A percentile compares a stretch with the other conserved stretches of the same genome.
Conservation (phyloP, 2,113 vertebrate species). For the Polypterus senegalus region DNA sequence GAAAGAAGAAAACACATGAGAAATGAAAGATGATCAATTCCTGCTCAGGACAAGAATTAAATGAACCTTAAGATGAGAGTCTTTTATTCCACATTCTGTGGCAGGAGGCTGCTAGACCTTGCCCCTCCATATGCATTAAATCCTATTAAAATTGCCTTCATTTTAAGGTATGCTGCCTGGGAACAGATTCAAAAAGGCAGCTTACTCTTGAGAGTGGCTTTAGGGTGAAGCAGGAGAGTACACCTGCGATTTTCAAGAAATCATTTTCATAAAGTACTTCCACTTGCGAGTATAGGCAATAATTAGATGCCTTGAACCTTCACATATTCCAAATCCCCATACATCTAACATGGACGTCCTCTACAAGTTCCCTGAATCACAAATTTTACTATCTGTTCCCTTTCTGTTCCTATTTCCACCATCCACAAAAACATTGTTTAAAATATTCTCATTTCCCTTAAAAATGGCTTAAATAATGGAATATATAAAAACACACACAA, state of each 20-base stretch:
- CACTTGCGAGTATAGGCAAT: conserved; percentile 24
- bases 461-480: too few relatives aligned
- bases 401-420: too few relatives aligned
- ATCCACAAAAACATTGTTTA: too few relatives aligned
- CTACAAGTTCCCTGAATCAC: too few relatives aligned
- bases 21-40: conserved; percentile 22
- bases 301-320: conserved; percentile 16
- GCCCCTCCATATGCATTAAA: conserved; percentile 33
- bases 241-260: conserved; percentile 20
- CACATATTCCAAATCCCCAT: too few relatives aligned
- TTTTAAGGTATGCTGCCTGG: conserved; percentile 21
- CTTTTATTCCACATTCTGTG: conserved; percentile 22
- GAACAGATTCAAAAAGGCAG: conserved; percentile 26
- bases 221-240: conserved; percentile 23
- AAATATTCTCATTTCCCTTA: too few relatives aligned
- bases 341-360: too few relatives aligned
- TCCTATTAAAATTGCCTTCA: conserved; percentile 35
- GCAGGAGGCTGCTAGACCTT: conserved; percentile 24
- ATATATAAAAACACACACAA: too few relatives aligned
- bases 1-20: conserved; percentile 5
- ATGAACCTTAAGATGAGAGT: conserved; percentile 27
- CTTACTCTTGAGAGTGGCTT: conserved; percentile 26
- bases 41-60: conserved; percentile 17
- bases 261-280: conserved; percentile 23
- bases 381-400: too few relatives aligned